A percentile compares a stretch with the other conserved stretches of the same genome.
These are phyloP conservation scores for Uropetala carovei DNA, from an alignment of 2,888 invertebrate species.

Conservation along the genomic window DNA sequence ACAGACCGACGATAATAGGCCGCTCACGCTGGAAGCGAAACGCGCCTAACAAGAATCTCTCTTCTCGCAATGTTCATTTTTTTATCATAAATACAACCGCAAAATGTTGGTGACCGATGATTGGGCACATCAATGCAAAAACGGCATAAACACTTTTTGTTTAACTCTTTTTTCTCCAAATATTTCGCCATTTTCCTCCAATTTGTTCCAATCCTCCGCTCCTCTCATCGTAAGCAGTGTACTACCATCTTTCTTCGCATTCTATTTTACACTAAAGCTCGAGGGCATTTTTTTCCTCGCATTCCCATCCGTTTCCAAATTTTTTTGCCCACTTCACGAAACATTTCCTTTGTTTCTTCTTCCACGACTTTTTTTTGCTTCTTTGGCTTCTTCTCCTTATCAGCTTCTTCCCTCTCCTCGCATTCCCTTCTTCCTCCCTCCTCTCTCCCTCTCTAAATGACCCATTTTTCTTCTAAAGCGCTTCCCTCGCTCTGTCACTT, in stretches of 20 bases:
- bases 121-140: too few relatives aligned
- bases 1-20: too few relatives aligned
- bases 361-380: neutral
- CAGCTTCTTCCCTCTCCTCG: neutral
- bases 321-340: conserved; percentile 14
- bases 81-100: too few relatives aligned
- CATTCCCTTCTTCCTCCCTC: neutral
- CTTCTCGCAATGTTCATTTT: too few relatives aligned
- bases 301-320: neutral
- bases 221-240: neutral
- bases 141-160: too few relatives aligned
- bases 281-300: neutral
- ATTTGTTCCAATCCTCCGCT: neutral
- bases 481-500: neutral
- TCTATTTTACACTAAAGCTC: neutral
- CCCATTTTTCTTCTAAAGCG: neutral
- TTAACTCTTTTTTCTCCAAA: neutral
- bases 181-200: neutral
- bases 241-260: neutral
- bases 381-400: conserved; percentile 14
- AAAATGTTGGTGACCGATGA: too few relatives aligned
- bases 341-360: conserved; percentile 22
- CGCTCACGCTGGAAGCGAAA: too few relatives aligned
- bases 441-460: conserved; percentile 1
- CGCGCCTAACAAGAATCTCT: too few relatives aligned